These are phyloP conservation scores for Morphnarchus princeps DNA, from an alignment of 2,113 vertebrate species.

Conservation along the genomic window DNA sequence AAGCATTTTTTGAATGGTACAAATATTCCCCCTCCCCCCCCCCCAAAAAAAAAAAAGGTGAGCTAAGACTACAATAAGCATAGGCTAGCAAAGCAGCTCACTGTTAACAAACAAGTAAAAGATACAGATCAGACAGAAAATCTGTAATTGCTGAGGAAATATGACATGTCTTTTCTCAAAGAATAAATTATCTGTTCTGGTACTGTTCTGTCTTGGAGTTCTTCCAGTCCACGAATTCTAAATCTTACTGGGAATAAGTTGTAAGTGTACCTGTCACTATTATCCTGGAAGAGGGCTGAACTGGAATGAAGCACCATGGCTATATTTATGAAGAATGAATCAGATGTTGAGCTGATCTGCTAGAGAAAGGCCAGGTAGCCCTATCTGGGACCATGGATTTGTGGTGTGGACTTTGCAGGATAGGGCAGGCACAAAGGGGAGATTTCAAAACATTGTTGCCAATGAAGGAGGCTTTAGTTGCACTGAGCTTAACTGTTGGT, in stretches of 20 bases:
- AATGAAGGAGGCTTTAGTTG: not conserved
- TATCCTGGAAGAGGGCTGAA: not conserved
- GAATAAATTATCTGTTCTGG: not conserved
- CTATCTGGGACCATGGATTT: not conserved
- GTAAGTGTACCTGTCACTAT: not conserved
- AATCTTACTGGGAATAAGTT: not conserved
- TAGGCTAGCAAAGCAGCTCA: not conserved
- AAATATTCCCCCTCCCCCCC: not conserved
- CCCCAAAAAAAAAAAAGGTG: too few species aligned
- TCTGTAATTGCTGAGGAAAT: not conserved
- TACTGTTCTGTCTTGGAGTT: not conserved
- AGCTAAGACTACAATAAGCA: not conserved
- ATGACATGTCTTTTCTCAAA: not conserved
- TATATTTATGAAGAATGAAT: not conserved
- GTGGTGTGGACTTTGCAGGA: not conserved
- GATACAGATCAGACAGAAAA: not conserved
- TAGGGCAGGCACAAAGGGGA: rapidly evolving
- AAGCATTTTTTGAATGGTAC: not conserved
- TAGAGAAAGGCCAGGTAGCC: not conserved
- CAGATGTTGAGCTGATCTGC: not conserved
- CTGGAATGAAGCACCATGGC: not conserved
- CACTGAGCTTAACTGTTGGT: not conserved
- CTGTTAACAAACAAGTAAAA: not conserved
- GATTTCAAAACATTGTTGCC: rapidly evolving
- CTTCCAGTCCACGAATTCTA: not conserved